These are phyloP conservation scores for Peribatodes rhomboidaria DNA, from an alignment of 2,888 invertebrate genomes.

Conservation along the genomic window DNA sequence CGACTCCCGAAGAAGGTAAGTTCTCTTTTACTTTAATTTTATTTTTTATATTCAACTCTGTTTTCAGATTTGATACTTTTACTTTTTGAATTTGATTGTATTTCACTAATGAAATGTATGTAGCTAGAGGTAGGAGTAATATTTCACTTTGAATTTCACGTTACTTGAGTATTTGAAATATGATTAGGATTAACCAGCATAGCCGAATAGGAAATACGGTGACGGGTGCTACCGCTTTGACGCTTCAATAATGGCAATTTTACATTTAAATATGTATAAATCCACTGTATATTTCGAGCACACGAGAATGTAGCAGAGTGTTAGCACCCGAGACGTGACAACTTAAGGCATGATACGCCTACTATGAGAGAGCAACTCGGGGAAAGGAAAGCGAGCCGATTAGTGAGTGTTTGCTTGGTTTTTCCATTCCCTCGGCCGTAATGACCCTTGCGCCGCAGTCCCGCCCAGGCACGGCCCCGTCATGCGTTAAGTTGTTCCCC, in stretches of 20 bases:
- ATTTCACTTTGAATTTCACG: slow-evolving; percentile 13
- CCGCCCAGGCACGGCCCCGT: slow-evolving; percentile 18
- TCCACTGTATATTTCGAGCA: slow-evolving; percentile 8
- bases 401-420: slow-evolving; percentile 14
- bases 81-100: slow-evolving; percentile 40
- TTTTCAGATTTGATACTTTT: slow-evolving; percentile 34
- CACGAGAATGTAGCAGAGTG: slow-evolving; percentile 12
- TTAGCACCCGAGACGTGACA: slow-evolving; percentile 32
- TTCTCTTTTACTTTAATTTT: slow-evolving; percentile 62
- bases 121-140: slow-evolving; percentile 28
- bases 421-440: neutral
- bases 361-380: slow-evolving; percentile 28
- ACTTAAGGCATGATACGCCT: slow-evolving; percentile 31
- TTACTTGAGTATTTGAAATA: slow-evolving; percentile 11
- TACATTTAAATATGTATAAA: neutral
- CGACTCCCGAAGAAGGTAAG: slow-evolving; percentile 73
- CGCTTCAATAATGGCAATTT: neutral
- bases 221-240: slow-evolving; percentile 31
- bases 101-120: slow-evolving; percentile 9
- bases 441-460: slow-evolving; percentile 13
- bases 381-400: slow-evolving; percentile 23
- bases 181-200: slow-evolving; percentile 10
- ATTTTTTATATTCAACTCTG: slow-evolving; percentile 43
- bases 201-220: slow-evolving; percentile 17
- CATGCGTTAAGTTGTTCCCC: slow-evolving; percentile 42